Percentiles rank a stretch among this genome's conserved stretches.
Conservation (phyloP, 2,888 invertebrate genomes). For the Luperina nickerlii region DNA sequence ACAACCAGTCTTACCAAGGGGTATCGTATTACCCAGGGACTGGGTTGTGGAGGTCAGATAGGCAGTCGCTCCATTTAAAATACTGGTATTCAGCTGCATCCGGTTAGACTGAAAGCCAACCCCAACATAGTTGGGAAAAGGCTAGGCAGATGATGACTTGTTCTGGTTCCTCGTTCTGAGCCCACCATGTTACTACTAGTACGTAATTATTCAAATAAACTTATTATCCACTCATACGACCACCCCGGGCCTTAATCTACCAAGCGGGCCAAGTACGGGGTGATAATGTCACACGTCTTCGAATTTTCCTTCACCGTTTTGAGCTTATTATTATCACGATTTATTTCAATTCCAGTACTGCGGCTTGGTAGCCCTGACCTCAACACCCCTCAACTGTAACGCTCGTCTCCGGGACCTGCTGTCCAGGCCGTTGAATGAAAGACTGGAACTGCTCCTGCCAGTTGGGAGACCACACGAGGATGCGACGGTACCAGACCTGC, state of each 20-base stretch:
- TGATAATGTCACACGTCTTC: background rate
- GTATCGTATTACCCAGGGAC: too few species aligned
- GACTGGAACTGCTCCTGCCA: constrained; percentile 95
- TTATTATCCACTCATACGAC: too few species aligned
- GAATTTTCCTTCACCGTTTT: background rate
- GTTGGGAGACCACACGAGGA: constrained; percentile 95
- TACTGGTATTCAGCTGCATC: too few species aligned
- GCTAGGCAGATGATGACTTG: background rate
- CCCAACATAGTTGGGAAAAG: too few species aligned
- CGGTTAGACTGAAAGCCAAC: too few species aligned
- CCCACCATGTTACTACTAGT: too few species aligned
- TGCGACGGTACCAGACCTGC: constrained; percentile 94
- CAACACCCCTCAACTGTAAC: constrained; percentile 97
- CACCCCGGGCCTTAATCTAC: too few species aligned
- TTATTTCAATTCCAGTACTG: constrained; percentile 91
- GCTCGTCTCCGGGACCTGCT: constrained; percentile 94
- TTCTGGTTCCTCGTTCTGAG: background rate
- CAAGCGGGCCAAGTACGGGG: background rate
- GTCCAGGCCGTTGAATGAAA: constrained; percentile 94
- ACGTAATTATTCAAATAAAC: too few species aligned
- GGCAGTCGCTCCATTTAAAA: too few species aligned
- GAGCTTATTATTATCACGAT: too few species aligned
- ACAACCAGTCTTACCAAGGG: too few species aligned
- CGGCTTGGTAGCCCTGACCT: constrained; percentile 96
- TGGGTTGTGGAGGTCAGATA: too few species aligned